Percentiles rank a stretch among this genome's conserved stretches.
Conservation (phyloP, 2,888 invertebrate species). For the Cheilosia vernalis region DNA sequence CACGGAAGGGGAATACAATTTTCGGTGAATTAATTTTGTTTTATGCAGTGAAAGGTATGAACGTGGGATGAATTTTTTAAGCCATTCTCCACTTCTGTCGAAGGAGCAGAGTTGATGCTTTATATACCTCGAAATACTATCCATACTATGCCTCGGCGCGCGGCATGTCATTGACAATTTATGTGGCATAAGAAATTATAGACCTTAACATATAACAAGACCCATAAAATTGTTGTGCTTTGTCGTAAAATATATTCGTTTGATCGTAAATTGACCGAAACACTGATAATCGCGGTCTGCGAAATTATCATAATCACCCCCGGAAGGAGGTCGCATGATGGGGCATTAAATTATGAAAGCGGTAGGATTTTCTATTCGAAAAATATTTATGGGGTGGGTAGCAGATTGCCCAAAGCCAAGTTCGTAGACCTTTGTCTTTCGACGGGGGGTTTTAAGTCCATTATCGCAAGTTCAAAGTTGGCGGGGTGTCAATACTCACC, state of each 20-base stretch:
- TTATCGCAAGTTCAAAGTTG: background rate
- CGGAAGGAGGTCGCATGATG: slow-evolving; percentile 1
- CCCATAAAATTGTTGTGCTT: slow-evolving; percentile 10
- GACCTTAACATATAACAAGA: slow-evolving; percentile 7
- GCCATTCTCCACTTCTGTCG: background rate
- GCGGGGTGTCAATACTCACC: too few relatives aligned
- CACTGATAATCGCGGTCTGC: slow-evolving; percentile 31
- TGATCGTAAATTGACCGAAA: slow-evolving; percentile 28
- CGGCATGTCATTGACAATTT: background rate
- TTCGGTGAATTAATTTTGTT: slow-evolving; percentile 38
- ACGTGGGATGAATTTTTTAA: slow-evolving; percentile 26
- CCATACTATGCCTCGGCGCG: too few relatives aligned
- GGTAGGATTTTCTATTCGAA: background rate
- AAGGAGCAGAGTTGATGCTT: too few relatives aligned
- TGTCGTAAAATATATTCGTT: slow-evolving; percentile 6
- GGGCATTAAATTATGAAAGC: slow-evolving; percentile 9
- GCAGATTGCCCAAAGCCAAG: slow-evolving; percentile 15
- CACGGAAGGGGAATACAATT: slow-evolving; percentile 20
- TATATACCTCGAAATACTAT: too few relatives aligned
- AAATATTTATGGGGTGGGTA: slow-evolving; percentile 33
- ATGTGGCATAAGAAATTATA: slow-evolving; percentile 8
- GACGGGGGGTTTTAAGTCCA: background rate
- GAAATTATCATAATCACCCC: slow-evolving; percentile 44
- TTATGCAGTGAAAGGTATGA: slow-evolving; percentile 29
- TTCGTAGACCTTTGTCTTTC: slow-evolving; percentile 14